Evolutionary conservation across 1,140 invertebrate species (phyloP), one percentile per base, ranked within the genome.

Genomic region (Latrodectus geometricus): DNA sequence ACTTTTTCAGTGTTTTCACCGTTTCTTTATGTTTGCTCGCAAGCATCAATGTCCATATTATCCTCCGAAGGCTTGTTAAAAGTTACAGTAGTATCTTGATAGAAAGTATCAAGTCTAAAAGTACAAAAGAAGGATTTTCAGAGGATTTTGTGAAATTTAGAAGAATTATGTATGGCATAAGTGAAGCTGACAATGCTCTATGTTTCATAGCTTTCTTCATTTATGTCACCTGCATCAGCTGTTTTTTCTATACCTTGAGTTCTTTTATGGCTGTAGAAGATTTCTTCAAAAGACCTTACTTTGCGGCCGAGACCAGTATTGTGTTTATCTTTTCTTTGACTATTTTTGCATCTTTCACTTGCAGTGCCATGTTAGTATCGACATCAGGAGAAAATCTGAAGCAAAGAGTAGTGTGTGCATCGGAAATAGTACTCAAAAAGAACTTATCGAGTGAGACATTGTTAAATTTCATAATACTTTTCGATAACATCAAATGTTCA

Each of bases 241-340:
- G 85, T 15, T 87, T 87, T 14, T 80, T 87, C 69, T 54, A 80
- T 48, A 87, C 76, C 21, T 17, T 87, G 12, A 80, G 85, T 48
- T 54, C n/a, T 8, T 73, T 87, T 54, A 7, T 79, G 8, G n/a
- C 35, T 15, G 4, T 20, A 15, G n/a, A 73, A 21, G 61, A 70
- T 9, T 15, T 73, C 0, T 35, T 52, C 8, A 48, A n/a, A 0
- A 49, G 35, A 7, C 83, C 85, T 12, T 73, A 61, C 8, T 50
- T 80, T 50, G 52, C 69, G 0, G 76, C 75, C 8, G 76, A 87
- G 23, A 73, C 52, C 4, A 14, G 20, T 7, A 9, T 70, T 15
- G 48, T 77, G 8, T 80, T 87, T 15, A 9, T 74, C 5, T 80
- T 66, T 54, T 73, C 76, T 11, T 35, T 79, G 9, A 8, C 52